Percentiles rank a stretch among this genome's conserved stretches.
Conservation (phyloP, 1,140 invertebrate species). For the Neotoxoptera formosana region DNA sequence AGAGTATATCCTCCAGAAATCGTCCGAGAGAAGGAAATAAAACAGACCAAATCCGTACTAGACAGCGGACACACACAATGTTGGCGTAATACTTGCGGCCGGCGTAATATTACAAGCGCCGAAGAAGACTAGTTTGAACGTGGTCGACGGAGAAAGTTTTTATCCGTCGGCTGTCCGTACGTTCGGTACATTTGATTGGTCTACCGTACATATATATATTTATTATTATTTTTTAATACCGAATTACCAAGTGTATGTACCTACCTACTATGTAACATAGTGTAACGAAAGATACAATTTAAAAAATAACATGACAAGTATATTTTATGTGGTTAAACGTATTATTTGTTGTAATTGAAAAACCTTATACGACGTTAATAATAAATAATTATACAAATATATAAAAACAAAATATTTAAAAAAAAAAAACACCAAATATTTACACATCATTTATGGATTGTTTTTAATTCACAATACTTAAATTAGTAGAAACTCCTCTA, state of each 20-base stretch:
- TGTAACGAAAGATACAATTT: neutral
- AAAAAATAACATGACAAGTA: neutral
- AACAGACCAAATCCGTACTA: neutral
- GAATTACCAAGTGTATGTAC: neutral
- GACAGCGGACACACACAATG: slow-evolving; percentile 15
- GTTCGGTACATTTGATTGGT: slow-evolving; percentile 27
- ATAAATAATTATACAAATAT: slow-evolving; percentile 29
- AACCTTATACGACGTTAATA: neutral
- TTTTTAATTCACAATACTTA: slow-evolving; percentile 10
- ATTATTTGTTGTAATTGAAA: slow-evolving; percentile 17
- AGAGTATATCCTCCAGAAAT: neutral
- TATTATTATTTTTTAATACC: slow-evolving; percentile 14
- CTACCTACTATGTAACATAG: neutral
- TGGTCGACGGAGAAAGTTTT: slow-evolving; percentile 53
- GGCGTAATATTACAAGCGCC: slow-evolving; percentile 44
- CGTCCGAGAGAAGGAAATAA: neutral
- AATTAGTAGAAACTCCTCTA: slow-evolving; percentile 63
- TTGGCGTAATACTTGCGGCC: slow-evolving; percentile 27
- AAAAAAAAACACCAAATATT: slow-evolving; percentile 20
- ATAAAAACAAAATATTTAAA: neutral
- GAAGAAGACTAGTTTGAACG: slow-evolving; percentile 56
- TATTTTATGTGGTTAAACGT: neutral
- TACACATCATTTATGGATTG: slow-evolving; percentile 3
- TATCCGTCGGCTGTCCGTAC: neutral
- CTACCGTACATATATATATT: neutral